phyloP scores from a whole-genome alignment of 2,113 vertebrate genomes.

The Macaca nemestrina region DNA sequence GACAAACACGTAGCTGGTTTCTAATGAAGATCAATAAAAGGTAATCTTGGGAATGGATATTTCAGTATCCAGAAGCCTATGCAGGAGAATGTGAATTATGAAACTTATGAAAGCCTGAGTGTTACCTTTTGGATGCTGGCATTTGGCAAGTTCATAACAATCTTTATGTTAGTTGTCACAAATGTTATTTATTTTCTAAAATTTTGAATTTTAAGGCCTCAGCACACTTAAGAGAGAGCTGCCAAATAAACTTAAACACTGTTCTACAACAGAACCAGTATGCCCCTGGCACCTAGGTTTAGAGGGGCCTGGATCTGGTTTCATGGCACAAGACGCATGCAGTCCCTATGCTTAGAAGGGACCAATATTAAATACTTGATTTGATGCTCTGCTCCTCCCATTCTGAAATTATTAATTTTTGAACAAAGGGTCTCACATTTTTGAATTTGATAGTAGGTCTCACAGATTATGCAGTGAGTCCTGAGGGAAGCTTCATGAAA shows the following conservation, averaged over 20 bases:
- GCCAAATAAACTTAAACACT: not conserved
- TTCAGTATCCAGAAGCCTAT: not conserved
- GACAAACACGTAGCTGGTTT: not conserved
- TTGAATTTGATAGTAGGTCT: not conserved
- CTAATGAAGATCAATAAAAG: not conserved
- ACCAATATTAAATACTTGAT: not conserved
- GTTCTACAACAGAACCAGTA: not conserved
- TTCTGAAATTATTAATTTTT: conserved; percentile 27
- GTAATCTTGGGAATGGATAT: not conserved
- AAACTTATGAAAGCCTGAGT: conserved; percentile 25
- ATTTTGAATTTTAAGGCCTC: not conserved
- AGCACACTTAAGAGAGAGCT: not conserved
- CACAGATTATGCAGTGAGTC: not conserved
- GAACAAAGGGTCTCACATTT: not conserved
- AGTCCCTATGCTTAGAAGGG: not conserved
- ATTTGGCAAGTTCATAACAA: not conserved
- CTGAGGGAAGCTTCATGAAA: not conserved
- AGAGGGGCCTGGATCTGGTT: not conserved
- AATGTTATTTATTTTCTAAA: conserved; percentile 5
- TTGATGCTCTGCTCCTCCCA: not conserved
- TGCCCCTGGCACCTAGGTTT: not conserved
- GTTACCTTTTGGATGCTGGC: not conserved
- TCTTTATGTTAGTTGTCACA: not conserved
- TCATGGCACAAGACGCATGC: not conserved
- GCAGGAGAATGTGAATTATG: not conserved